These are phyloP conservation scores for Cottus gobio DNA, from an alignment of 2,113 vertebrate genomes.

Conservation along the genomic window DNA sequence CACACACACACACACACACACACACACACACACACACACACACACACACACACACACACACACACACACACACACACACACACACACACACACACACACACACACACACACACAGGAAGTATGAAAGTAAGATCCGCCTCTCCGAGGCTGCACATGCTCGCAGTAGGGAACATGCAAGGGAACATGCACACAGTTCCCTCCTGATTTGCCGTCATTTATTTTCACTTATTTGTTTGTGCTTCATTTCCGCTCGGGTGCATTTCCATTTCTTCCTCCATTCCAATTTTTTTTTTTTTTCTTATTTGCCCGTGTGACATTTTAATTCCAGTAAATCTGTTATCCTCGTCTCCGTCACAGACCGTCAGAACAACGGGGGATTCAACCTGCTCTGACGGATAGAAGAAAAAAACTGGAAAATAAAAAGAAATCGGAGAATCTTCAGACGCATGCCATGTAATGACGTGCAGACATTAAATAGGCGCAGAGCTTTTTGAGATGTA, in stretches of 20 bases:
- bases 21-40: neutral
- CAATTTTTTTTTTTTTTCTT: neutral
- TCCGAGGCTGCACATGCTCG: slow-evolving; percentile 20
- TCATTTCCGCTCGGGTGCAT: slow-evolving; percentile 16
- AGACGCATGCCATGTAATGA: neutral
- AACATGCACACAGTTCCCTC: neutral
- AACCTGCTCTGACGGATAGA: neutral
- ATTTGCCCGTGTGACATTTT: slow-evolving; percentile 42
- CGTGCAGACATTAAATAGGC: neutral
- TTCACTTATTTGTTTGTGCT: slow-evolving; percentile 1
- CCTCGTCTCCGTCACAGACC: neutral
- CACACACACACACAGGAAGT: slow-evolving; percentile 38
- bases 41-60: slow-evolving; percentile 13
- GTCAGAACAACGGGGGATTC: slow-evolving; percentile 10
- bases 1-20: too few species aligned
- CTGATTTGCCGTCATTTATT: slow-evolving; percentile 21
- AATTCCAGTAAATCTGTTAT: slow-evolving; percentile 26
- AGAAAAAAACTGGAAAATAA: neutral
- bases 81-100: too few species aligned
- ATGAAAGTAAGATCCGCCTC: slow-evolving; percentile 33
- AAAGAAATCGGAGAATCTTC: too few species aligned
- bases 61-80: neutral
- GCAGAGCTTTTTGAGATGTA: neutral
- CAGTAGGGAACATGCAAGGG: slow-evolving; percentile 22
- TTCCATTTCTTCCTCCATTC: neutral